Percentiles rank a stretch among this genome's conserved stretches.
phyloP scores from a whole-genome alignment of 2,888 invertebrate species.

The Melipona beecheii region DNA sequence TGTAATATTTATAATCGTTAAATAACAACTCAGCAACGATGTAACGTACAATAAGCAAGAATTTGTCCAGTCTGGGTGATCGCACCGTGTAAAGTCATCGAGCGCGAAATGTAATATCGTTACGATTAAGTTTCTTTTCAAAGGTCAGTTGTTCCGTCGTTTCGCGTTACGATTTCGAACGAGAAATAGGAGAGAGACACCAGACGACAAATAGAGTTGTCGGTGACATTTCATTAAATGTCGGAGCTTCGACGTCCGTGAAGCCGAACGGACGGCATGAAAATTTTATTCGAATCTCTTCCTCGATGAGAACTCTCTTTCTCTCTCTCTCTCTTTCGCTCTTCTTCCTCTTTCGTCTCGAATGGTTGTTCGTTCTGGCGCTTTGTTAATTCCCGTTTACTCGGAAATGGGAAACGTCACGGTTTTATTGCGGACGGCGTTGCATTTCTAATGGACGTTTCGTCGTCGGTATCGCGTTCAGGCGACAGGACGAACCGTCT shows the following conservation, averaged over 20 bases:
- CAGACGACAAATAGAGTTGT: background rate
- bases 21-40: too few species aligned
- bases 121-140: too few species aligned
- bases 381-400: constrained; percentile 22
- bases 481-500: background rate
- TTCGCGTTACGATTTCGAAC: background rate
- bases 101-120: too few species aligned
- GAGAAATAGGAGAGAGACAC: background rate
- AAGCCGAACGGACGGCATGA: constrained; percentile 11
- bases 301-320: constrained; percentile 16
- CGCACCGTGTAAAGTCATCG: too few species aligned
- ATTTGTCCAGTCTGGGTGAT: too few species aligned
- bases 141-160: background rate
- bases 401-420: constrained; percentile 22
- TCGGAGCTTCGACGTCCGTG: constrained; percentile 1
- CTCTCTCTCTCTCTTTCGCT: background rate
- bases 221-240: constrained; percentile 27
- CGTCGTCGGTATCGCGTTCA: background rate
- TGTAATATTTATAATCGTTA: too few species aligned
- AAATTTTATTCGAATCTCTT: constrained; percentile 38
- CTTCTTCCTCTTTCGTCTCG: background rate
- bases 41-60: too few species aligned
- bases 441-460: too few species aligned
- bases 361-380: constrained; percentile 17
- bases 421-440: background rate